A percentile compares a stretch with the other conserved stretches of the same genome.
These are phyloP conservation scores for Cheilosia grossa DNA, from an alignment of 2,888 invertebrate species.

Conservation along the genomic window DNA sequence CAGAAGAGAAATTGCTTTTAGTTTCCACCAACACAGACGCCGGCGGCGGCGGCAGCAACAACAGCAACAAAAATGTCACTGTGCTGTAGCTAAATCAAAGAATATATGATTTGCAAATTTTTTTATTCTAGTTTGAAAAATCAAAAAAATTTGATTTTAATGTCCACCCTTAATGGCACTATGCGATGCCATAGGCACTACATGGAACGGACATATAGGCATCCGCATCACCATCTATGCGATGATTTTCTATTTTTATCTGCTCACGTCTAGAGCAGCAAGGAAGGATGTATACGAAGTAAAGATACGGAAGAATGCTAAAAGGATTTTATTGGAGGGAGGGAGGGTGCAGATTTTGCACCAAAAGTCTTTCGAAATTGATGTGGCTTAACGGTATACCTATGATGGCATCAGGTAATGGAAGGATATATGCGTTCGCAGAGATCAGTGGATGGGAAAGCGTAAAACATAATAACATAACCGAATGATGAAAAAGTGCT, in stretches of 20 bases:
- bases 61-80: slow-evolving; percentile 45
- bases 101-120: slow-evolving; percentile 64
- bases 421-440: slow-evolving; percentile 64
- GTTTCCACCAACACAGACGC: slow-evolving; percentile 56
- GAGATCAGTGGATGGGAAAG: slow-evolving; percentile 44
- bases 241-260: slow-evolving; percentile 4
- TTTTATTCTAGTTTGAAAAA: slow-evolving; percentile 48
- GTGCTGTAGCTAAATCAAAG: slow-evolving; percentile 68
- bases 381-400: slow-evolving; percentile 64
- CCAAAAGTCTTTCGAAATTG: slow-evolving; percentile 67
- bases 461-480: slow-evolving; percentile 52
- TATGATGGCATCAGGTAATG: slow-evolving; percentile 67
- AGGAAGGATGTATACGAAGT: slow-evolving; percentile 43
- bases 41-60: neutral
- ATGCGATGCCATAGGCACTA: slow-evolving; percentile 65
- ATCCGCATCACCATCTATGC: slow-evolving; percentile 36
- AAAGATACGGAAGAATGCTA: slow-evolving; percentile 60
- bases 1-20: slow-evolving; percentile 74
- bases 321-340: slow-evolving; percentile 56
- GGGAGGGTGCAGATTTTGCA: slow-evolving; percentile 51
- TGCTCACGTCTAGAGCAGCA: slow-evolving; percentile 46
- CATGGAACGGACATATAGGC: slow-evolving; percentile 42
- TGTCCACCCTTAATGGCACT: slow-evolving; percentile 68
- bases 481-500: slow-evolving; percentile 52
- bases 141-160: slow-evolving; percentile 69